Conservation (phyloP, 2,888 invertebrate species). For the Heliconius aoede region DNA sequence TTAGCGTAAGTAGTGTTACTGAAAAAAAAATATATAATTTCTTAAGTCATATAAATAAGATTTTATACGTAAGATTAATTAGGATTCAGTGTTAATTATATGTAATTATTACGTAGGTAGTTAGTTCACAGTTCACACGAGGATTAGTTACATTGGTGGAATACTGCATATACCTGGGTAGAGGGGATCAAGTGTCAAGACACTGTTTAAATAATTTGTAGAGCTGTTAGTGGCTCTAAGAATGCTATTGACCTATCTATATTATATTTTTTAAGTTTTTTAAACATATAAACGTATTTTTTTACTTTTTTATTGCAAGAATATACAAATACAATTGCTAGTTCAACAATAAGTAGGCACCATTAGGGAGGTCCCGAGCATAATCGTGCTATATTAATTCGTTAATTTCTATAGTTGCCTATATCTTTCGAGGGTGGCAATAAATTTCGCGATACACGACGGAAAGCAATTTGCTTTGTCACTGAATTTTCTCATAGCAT, state of each 20-base stretch:
- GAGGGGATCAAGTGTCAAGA: too few species aligned
- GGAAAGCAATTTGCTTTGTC: constrained; percentile 56
- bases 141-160: background rate
- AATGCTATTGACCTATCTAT: background rate
- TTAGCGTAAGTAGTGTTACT: constrained; percentile 32
- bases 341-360: constrained; percentile 19
- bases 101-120: background rate
- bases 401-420: constrained; percentile 51
- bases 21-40: constrained; percentile 18
- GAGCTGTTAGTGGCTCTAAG: too few species aligned
- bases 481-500: constrained; percentile 53
- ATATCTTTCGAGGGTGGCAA: constrained; percentile 53
- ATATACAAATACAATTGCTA: background rate
- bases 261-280: background rate
- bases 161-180: too few species aligned
- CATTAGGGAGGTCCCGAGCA: constrained; percentile 53
- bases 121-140: background rate
- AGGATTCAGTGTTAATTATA: background rate
- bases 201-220: too few species aligned
- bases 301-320: background rate
- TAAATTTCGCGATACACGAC: constrained; percentile 57
- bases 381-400: constrained; percentile 66
- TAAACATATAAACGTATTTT: background rate
- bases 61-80: background rate
- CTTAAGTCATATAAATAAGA: background rate